Evolutionary conservation across 2,797 vertebrate species (phyloP).

Genomic region (Phylloscopus collybita): DNA sequence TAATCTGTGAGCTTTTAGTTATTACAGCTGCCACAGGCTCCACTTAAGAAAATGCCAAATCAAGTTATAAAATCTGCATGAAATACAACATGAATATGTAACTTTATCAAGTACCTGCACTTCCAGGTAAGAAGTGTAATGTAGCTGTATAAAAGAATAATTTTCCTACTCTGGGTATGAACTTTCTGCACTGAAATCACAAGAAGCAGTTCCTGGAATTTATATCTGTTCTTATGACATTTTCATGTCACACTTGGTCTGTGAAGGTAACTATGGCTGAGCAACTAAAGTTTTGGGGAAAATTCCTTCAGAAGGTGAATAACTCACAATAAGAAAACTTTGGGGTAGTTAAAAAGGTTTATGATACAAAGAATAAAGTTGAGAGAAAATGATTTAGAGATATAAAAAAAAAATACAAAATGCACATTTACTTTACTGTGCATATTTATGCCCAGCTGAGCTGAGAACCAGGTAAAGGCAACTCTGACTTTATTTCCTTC

Average conservation of each 20-base stretch:
- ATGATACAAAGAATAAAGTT: neutral
- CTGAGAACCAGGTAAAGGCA: neutral
- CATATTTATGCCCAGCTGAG: neutral
- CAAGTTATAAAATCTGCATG: neutral
- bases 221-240: neutral
- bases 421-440: neutral
- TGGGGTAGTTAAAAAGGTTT: neutral
- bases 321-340: neutral
- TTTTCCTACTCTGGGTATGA: neutral
- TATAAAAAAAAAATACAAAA: neutral
- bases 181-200: neutral
- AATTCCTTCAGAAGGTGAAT: neutral
- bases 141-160: neutral
- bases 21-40: neutral
- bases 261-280: neutral
- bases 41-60: conserved; percentile 2
- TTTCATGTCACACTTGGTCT: neutral
- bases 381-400: neutral
- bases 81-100: neutral
- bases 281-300: neutral
- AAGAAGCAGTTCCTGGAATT: neutral
- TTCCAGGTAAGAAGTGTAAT: neutral
- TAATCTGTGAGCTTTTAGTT: neutral
- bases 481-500: neutral
- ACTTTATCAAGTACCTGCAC: neutral